Conservation (phyloP, 2,888 invertebrate species). For the Rhyacophila evoluta region DNA sequence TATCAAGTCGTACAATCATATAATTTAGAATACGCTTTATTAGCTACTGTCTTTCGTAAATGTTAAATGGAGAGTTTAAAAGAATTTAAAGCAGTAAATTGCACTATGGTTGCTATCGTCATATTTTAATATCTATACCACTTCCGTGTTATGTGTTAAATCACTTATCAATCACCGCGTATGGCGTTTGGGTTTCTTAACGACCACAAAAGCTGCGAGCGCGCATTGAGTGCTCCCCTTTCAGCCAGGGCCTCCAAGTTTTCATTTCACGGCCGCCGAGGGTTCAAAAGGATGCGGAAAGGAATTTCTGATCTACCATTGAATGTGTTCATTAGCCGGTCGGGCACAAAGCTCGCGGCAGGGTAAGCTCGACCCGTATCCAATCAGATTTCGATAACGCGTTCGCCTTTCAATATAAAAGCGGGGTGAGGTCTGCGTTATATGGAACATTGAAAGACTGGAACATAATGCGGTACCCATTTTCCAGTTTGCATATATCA, state of each 20-base stretch:
- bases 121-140: too few species aligned
- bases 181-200: conserved; percentile 20
- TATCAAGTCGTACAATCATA: too few species aligned
- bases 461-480: background rate
- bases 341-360: conserved; percentile 25
- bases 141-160: too few species aligned
- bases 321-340: conserved; percentile 50
- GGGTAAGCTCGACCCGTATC: conserved; percentile 38
- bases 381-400: conserved; percentile 54
- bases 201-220: conserved; percentile 34
- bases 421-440: conserved; percentile 25
- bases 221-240: conserved; percentile 30
- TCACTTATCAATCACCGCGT: conserved; percentile 7
- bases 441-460: background rate
- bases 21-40: too few species aligned
- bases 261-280: conserved; percentile 46
- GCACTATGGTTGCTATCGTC: too few species aligned
- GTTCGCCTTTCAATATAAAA: conserved; percentile 47
- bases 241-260: conserved; percentile 33
- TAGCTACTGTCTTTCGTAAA: too few species aligned
- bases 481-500: too few species aligned
- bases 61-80: too few species aligned
- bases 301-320: conserved; percentile 44
- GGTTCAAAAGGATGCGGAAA: conserved; percentile 45
- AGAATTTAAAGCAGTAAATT: too few species aligned